phyloP scores from a whole-genome alignment of 2,113 vertebrate genomes.

The Gopherus evgoodei region DNA sequence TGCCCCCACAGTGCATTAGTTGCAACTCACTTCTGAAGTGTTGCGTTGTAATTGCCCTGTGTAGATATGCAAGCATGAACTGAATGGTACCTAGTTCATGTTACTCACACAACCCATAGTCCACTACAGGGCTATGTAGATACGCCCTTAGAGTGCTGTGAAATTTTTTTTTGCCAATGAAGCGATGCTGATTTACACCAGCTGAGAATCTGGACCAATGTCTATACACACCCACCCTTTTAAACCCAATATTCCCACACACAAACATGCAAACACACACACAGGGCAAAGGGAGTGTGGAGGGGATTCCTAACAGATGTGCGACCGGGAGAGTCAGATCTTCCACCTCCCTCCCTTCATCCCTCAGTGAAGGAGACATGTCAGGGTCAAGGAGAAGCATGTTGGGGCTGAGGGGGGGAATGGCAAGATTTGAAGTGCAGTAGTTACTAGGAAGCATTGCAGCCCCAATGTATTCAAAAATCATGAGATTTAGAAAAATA shows the following conservation, averaged over 20 bases:
- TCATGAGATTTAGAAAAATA: not conserved
- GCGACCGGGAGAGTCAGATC: rapidly evolving
- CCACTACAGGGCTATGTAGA: not conserved
- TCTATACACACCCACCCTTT: not conserved
- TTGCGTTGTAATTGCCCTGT: too few relatives aligned
- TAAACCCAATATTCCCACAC: not conserved
- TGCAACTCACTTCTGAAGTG: too few relatives aligned
- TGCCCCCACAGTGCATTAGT: too few relatives aligned
- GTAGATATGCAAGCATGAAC: too few relatives aligned
- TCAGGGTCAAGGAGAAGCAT: not conserved
- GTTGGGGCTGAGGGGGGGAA: not conserved
- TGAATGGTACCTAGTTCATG: not conserved
- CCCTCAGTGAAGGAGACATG: not conserved
- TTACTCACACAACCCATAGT: not conserved
- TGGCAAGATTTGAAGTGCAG: not conserved
- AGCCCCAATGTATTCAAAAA: not conserved
- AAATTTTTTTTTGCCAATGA: not conserved
- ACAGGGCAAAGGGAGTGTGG: not conserved
- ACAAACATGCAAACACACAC: not conserved
- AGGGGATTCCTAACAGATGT: not conserved
- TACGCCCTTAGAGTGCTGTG: not conserved
- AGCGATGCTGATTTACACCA: not conserved
- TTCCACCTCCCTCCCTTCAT: not conserved
- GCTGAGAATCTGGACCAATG: not conserved
- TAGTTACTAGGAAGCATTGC: not conserved